These are phyloP conservation scores for Leptothorax acervorum DNA, from an alignment of 2,888 invertebrate species.

Conservation along the genomic window DNA sequence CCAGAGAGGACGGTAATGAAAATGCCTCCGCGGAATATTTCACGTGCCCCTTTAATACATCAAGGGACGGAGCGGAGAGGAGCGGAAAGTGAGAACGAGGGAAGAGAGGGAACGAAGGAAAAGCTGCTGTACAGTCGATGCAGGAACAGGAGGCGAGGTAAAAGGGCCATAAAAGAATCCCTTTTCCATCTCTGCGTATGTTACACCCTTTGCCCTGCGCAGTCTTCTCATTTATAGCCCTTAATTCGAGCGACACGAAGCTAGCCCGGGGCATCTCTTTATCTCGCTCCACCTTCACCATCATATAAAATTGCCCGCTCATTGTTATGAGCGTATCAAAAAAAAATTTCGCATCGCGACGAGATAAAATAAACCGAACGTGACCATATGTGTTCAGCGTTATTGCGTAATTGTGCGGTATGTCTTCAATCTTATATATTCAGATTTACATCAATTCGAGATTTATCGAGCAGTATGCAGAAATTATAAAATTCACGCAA, in stretches of 20 bases:
- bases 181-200: constrained; percentile 31
- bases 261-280: constrained; percentile 8
- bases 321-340: neutral
- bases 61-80: constrained; percentile 37
- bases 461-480: neutral
- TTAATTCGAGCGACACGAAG: constrained; percentile 47
- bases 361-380: neutral
- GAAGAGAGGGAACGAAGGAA: constrained; percentile 13
- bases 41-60: constrained; percentile 63
- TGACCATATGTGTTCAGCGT: neutral
- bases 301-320: constrained; percentile 20
- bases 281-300: constrained; percentile 22
- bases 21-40: constrained; percentile 68
- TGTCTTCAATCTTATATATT: neutral
- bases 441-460: neutral
- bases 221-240: constrained; percentile 36
- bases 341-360: neutral
- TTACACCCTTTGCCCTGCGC: constrained; percentile 13
- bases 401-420: neutral
- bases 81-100: constrained; percentile 28
- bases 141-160: constrained; percentile 18
- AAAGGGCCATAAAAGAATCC: constrained; percentile 55
- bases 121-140: constrained; percentile 40
- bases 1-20: constrained; percentile 63
- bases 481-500: neutral